Conservation (phyloP, 53 echinoderm and acorn worm species). For the Echinarachnius parma region DNA sequence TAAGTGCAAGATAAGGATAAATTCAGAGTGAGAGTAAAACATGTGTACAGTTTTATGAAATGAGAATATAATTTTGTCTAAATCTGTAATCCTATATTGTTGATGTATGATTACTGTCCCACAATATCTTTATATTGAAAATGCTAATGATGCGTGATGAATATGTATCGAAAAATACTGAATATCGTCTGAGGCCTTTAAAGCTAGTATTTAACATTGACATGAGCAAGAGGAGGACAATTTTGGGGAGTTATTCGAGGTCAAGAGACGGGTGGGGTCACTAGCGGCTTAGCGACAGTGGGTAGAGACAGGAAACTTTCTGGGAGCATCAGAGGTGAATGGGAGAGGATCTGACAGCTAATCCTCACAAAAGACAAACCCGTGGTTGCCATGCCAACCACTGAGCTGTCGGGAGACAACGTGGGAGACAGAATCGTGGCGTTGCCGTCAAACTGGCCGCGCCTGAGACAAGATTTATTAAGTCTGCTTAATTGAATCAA, state of each 20-base stretch:
- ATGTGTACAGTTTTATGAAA: too few relatives aligned
- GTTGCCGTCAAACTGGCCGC: slow-evolving; percentile 2
- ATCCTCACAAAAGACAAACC: slow-evolving; percentile 12
- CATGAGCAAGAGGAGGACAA: too few relatives aligned
- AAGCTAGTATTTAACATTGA: too few relatives aligned
- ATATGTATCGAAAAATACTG: too few relatives aligned
- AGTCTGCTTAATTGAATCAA: neutral
- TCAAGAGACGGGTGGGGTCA: slow-evolving; percentile 37
- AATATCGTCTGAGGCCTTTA: too few relatives aligned
- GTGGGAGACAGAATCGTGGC: neutral
- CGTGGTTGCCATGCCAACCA: neutral
- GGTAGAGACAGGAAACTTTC: slow-evolving; percentile 31
- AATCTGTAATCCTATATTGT: too few relatives aligned
- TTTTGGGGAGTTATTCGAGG: slow-evolving; percentile 17
- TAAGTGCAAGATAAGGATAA: too few relatives aligned
- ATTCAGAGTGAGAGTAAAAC: too few relatives aligned
- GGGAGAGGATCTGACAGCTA: slow-evolving; percentile 31
- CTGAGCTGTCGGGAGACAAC: slow-evolving; percentile 20
- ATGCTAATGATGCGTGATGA: too few relatives aligned
- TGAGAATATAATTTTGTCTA: too few relatives aligned
- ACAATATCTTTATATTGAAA: too few relatives aligned
- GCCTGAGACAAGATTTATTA: slow-evolving; percentile 3
- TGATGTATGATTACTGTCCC: too few relatives aligned
- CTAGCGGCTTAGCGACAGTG: slow-evolving; percentile 16
- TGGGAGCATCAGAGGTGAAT: slow-evolving; percentile 28